phyloP scores from a whole-genome alignment of 2,797 vertebrate genomes.

The Morelia viridis region DNA sequence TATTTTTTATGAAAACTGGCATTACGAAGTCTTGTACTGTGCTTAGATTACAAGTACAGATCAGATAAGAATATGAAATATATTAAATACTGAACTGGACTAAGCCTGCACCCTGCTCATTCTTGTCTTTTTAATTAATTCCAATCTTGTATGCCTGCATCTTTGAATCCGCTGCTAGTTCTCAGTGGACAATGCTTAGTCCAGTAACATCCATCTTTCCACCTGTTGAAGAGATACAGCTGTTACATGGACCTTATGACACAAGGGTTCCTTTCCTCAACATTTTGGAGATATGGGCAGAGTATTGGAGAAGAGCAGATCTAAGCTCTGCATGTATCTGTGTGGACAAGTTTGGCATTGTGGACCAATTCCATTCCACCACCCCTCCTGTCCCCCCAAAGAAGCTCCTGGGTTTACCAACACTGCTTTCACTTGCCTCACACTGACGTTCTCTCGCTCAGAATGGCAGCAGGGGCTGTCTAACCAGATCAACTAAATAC shows the following conservation, averaged over 20 bases:
- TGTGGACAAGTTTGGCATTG: not conserved
- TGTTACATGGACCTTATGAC: not conserved
- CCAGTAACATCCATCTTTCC: not conserved
- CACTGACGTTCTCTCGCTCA: not conserved
- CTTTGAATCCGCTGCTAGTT: not conserved
- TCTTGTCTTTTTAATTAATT: not conserved
- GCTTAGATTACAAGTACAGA: too few relatives aligned
- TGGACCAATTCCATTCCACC: too few relatives aligned
- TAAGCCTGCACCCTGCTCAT: not conserved
- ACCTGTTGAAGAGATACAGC: fast-evolving
- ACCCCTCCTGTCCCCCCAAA: too few relatives aligned
- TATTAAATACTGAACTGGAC: too few relatives aligned
- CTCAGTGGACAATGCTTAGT: not conserved
- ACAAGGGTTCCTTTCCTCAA: not conserved
- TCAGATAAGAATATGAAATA: too few relatives aligned
- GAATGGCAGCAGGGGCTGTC: too few relatives aligned
- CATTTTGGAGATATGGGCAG: not conserved
- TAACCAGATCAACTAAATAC: not conserved
- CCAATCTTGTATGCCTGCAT: not conserved
- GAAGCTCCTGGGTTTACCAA: too few relatives aligned
- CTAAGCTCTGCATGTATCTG: too few relatives aligned
- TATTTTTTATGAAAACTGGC: too few relatives aligned
- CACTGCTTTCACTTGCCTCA: not conserved
- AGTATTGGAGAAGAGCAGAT: not conserved
- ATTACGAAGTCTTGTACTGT: too few relatives aligned